A percentile compares a stretch with the other conserved stretches of the same genome.
These are phyloP conservation scores for Pollenia labialis DNA, from an alignment of 2,888 invertebrate species.

Conservation along the genomic window DNA sequence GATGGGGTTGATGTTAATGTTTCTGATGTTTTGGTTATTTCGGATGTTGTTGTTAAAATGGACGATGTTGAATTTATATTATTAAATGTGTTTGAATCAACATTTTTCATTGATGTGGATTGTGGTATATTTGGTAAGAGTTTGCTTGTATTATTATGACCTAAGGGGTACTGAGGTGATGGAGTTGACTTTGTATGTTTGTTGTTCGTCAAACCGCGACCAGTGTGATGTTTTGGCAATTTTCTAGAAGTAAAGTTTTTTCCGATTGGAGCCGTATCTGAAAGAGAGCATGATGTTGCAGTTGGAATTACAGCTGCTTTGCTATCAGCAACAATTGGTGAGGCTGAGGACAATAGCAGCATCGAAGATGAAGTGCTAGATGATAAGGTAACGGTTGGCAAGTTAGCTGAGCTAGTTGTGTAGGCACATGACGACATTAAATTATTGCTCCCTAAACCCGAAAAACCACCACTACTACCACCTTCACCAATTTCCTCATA, in stretches of 20 bases:
- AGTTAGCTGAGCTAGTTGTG: constrained; percentile 33
- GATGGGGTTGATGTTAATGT: constrained; percentile 41
- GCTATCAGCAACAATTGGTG: constrained; percentile 57
- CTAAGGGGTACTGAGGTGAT: constrained; percentile 44
- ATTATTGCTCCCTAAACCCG: constrained; percentile 34
- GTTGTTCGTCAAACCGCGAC: constrained; percentile 23
- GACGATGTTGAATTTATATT: constrained; percentile 39
- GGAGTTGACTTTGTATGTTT: constrained; percentile 51
- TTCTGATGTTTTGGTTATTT: constrained; percentile 29
- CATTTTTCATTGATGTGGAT: constrained; percentile 51
- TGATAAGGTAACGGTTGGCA: constrained; percentile 44
- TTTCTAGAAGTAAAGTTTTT: constrained; percentile 72
- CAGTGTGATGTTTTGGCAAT: constrained; percentile 75
- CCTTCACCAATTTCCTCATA: constrained; percentile 8
- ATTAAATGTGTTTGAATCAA: constrained; percentile 23
- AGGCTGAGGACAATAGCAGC: constrained; percentile 59
- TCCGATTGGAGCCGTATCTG: not conserved
- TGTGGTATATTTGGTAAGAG: constrained; percentile 34
- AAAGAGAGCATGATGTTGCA: constrained; percentile 49
- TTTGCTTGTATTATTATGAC: constrained; percentile 31
- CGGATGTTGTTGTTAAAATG: constrained; percentile 46
- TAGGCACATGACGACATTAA: constrained; percentile 46
- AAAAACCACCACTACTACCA: not conserved
- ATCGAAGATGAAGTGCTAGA: constrained; percentile 51
- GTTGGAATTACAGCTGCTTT: constrained; percentile 12